Evolutionary conservation across 2,113 vertebrate species (phyloP).

Genomic region (Crocuta crocuta): DNA sequence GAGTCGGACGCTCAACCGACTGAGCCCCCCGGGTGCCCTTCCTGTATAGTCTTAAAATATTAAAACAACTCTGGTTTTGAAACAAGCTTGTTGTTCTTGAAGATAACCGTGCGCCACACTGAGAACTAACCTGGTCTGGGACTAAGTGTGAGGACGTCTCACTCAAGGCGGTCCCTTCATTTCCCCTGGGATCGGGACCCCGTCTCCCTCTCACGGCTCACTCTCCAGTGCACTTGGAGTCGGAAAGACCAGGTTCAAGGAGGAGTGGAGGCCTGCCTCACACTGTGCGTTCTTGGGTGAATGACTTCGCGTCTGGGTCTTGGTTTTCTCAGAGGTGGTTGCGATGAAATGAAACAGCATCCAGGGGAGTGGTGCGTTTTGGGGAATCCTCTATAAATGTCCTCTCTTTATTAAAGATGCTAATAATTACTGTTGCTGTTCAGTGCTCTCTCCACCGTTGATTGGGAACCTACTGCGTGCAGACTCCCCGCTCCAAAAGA

Average conservation of each 20-base stretch:
- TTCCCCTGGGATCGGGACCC: accelerated
- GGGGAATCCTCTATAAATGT: accelerated
- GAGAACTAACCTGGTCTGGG: accelerated
- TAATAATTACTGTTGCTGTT: accelerated
- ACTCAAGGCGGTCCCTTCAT: accelerated
- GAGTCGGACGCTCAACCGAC: too few relatives aligned
- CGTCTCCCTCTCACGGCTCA: accelerated
- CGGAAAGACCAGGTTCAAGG: not conserved
- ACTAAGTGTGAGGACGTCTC: accelerated
- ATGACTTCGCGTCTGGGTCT: not conserved
- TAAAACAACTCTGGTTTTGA: not conserved
- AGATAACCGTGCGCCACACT: accelerated
- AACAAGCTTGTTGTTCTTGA: not conserved
- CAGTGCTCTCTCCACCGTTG: too few relatives aligned
- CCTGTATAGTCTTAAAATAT: not conserved
- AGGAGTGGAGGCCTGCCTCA: not conserved
- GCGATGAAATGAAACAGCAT: accelerated
- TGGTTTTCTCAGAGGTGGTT: not conserved
- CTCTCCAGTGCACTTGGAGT: accelerated
- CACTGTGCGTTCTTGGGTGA: not conserved
- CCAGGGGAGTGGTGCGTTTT: accelerated
- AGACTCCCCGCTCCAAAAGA: accelerated
- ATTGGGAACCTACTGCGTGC: slow-evolving; percentile 1
- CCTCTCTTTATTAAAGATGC: not conserved
- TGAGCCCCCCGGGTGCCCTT: too few relatives aligned